Base-by-base conservation (phyloP, 2,797 vertebrate species). In the Molossus alvarezi region DNA sequence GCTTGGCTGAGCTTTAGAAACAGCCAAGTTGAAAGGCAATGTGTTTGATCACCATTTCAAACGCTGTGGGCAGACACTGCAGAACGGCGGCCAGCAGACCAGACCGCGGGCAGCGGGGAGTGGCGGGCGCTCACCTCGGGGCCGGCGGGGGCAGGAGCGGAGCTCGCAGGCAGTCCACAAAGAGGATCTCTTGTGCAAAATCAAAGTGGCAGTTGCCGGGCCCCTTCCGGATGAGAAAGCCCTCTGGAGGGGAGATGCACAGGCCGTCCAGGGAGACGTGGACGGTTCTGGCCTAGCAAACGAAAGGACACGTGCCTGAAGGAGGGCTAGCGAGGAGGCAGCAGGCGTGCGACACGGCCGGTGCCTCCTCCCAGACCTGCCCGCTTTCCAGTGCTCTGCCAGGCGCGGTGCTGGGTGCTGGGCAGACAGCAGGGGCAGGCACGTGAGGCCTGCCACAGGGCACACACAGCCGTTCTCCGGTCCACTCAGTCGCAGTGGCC, bases 161-260 rank as follows among this genome's bases (percentile, higher is more conserved):
- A 5, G 97, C 97, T 92, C 98, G 99, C n/a, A 99, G 97, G 94
- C 99, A 99, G 98, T 99, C 99, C 45, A 99, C 95, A 90, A 99
- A 99, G 91, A 99, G 98, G 98, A 99, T 98, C 98, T 99, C 99
- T 96, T 99, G 99, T 62, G 99, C 99, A 95, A 99, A 99, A 98
- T 99, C 99, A 90, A 99, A 99, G 98, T 99, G 99, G 96, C 99
- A 99, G 98, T 99, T 99, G 80, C 99, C 99, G 0, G 99, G 99
- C 80, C 99, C 99, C 97, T 99, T 99, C 96, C 99, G 99, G 98
- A 99, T 98, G 33, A 99, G 99, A 96, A 99, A 99, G 27, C 99
- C 99, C 20, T 99, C 99, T 0, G 93, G 80, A 0, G 99, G 99
- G 55, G 99, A 99, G 97, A 99, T 97, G 71, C 98, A 97, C 23